Conservation (phyloP, 2,113 vertebrate genomes). For the Phrynosoma platyrhinos region DNA sequence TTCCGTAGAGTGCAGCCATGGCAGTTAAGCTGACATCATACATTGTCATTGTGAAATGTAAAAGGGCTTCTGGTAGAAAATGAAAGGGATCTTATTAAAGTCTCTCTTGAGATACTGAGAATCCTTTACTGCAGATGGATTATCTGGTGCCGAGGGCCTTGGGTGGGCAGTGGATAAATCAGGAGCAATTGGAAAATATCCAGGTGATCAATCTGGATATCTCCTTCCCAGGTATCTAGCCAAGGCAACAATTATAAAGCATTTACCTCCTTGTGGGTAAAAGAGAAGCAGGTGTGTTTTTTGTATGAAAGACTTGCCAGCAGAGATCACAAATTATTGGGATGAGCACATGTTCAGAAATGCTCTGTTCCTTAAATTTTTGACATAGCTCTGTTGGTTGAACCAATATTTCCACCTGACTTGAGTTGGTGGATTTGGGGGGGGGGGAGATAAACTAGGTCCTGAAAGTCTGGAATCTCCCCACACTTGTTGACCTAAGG, state of each 20-base stretch:
- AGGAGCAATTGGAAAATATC: background rate
- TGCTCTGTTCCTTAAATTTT: background rate
- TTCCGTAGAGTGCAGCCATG: too few species aligned
- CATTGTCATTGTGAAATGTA: too few species aligned
- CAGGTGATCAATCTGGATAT: background rate
- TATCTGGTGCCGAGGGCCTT: background rate
- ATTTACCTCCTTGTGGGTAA: background rate
- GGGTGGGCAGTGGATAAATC: background rate
- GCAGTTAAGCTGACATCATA: too few species aligned
- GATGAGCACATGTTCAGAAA: background rate
- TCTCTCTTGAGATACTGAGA: background rate
- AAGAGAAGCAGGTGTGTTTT: background rate
- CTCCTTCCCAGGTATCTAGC: background rate
- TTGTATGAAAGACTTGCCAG: too few species aligned
- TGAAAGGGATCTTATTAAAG: too few species aligned
- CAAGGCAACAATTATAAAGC: background rate
- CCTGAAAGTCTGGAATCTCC: background rate
- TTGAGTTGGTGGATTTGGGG: background rate
- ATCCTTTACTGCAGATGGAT: background rate
- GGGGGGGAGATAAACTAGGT: background rate
- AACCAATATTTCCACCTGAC: background rate
- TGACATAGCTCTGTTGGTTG: background rate
- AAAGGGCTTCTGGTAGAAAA: background rate
- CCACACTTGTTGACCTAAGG: background rate
- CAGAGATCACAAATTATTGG: background rate